Evolutionary conservation across 2,113 vertebrate species (phyloP).

Genomic region (Rhipidura dahli): DNA sequence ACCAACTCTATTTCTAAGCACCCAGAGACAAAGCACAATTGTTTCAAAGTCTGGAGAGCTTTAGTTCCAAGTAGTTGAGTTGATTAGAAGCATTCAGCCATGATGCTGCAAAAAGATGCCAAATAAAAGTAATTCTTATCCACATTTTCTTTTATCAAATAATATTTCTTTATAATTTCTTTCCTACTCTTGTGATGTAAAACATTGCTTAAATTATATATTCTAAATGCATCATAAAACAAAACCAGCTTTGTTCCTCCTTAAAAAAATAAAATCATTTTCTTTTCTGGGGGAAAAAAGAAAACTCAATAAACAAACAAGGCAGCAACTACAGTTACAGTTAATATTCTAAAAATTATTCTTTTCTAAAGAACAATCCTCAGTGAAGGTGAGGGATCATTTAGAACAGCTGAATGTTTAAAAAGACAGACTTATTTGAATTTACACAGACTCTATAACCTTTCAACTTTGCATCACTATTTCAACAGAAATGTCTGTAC

Average conservation of each 20-base stretch:
- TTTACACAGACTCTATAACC: not conserved
- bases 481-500: not conserved
- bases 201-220: not conserved
- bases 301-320: not conserved
- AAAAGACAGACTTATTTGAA: not conserved
- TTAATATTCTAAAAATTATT: not conserved
- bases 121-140: not conserved
- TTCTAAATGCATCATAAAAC: not conserved
- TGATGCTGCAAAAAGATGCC: not conserved
- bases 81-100: not conserved
- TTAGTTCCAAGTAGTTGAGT: not conserved
- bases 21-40: not conserved
- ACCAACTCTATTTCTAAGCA: not conserved
- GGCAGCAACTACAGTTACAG: not conserved
- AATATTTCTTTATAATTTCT: not conserved
- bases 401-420: not conserved
- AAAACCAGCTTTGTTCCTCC: not conserved
- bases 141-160: not conserved
- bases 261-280: not conserved
- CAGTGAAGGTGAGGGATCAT: not conserved
- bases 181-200: not conserved
- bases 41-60: not conserved
- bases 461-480: not conserved
- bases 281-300: not conserved
- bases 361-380: not conserved